phyloP scores from a whole-genome alignment of 2,888 invertebrate genomes.

The Eulithis testata region DNA sequence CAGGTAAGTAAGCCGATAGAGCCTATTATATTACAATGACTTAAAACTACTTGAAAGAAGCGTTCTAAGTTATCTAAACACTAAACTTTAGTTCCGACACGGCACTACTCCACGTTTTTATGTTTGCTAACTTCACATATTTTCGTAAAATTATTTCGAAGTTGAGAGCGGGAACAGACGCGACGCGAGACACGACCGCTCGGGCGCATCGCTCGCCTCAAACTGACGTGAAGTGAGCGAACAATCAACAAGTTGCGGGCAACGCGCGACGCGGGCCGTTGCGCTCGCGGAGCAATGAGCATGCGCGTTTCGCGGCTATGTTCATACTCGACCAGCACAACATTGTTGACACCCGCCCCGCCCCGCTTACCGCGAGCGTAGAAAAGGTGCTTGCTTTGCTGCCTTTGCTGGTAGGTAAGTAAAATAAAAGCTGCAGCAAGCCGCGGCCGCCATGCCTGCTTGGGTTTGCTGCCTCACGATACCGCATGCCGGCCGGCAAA shows the following conservation, averaged over 20 bases:
- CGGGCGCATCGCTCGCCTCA: constrained; percentile 77
- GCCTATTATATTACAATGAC: constrained; percentile 80
- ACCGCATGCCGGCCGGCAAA: constrained; percentile 51
- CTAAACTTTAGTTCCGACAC: constrained; percentile 60
- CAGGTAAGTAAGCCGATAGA: constrained; percentile 82
- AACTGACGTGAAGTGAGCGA: constrained; percentile 80
- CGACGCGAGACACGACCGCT: constrained; percentile 67
- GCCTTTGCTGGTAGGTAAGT: too few species aligned
- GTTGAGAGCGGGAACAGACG: constrained; percentile 69
- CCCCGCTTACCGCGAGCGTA: constrained; percentile 36
- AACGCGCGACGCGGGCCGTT: constrained; percentile 70
- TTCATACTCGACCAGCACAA: constrained; percentile 68
- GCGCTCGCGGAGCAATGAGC: constrained; percentile 57
- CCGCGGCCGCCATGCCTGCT: constrained; percentile 1
- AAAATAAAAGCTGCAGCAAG: constrained; percentile 29
- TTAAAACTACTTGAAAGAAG: constrained; percentile 73
- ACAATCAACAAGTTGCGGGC: constrained; percentile 81
- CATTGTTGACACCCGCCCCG: constrained; percentile 62
- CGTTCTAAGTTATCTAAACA: constrained; percentile 64
- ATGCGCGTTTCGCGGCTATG: constrained; percentile 74
- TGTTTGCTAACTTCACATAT: constrained; percentile 80
- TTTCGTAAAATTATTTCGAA: constrained; percentile 81
- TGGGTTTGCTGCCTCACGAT: not conserved
- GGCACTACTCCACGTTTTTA: constrained; percentile 64
- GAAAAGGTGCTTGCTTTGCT: not conserved